Conservation (phyloP, 2,888 invertebrate genomes). For the Ophioninae sp. region DNA sequence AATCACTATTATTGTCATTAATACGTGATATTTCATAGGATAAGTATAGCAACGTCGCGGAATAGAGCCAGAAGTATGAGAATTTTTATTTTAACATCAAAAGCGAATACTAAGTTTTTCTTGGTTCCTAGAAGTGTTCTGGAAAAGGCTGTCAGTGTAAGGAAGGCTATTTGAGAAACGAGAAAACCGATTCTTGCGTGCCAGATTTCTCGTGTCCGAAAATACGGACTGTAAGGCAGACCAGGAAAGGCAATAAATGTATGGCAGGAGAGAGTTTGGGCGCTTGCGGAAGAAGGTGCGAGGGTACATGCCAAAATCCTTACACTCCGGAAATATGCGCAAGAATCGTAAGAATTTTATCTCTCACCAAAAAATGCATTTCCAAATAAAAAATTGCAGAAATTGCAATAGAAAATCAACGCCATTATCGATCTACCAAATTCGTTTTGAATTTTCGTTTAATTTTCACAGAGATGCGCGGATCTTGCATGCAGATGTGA, state of each 20-base stretch:
- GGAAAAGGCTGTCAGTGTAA: slow-evolving; percentile 37
- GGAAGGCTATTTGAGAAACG: slow-evolving; percentile 39
- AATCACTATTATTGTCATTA: too few species aligned
- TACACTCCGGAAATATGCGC: slow-evolving; percentile 9
- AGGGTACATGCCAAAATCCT: slow-evolving; percentile 32
- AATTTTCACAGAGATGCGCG: slow-evolving; percentile 25
- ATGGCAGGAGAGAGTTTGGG: background rate
- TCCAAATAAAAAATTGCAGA: background rate
- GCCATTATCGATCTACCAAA: background rate
- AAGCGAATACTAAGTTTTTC: background rate
- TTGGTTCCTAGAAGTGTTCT: slow-evolving; percentile 8
- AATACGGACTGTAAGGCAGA: background rate
- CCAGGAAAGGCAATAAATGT: background rate
- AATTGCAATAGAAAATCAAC: background rate
- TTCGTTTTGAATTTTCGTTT: background rate
- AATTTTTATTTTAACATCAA: background rate
- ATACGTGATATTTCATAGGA: too few species aligned
- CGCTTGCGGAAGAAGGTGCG: slow-evolving; percentile 31
- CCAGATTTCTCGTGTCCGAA: slow-evolving; percentile 6
- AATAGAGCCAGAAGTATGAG: too few species aligned
- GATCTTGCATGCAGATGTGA: slow-evolving; percentile 24
- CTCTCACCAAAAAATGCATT: background rate
- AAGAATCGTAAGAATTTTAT: slow-evolving; percentile 28
- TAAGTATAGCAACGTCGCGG: too few species aligned
- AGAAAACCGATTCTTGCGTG: slow-evolving; percentile 32